These are phyloP conservation scores for Napeogenes sylphis DNA, from an alignment of 2,888 invertebrate genomes.

Conservation along the genomic window DNA sequence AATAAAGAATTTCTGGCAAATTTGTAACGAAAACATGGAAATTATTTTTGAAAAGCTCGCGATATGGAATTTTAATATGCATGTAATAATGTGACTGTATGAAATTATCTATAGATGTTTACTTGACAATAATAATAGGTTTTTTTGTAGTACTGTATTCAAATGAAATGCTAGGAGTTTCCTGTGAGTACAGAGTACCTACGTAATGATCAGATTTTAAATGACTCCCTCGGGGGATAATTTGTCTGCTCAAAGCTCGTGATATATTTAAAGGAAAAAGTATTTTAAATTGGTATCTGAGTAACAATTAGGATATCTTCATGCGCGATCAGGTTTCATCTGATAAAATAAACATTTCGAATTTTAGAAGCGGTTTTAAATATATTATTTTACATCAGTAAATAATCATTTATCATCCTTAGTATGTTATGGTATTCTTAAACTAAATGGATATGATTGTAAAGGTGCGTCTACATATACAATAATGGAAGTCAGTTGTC, in stretches of 20 bases:
- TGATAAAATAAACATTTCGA: not conserved
- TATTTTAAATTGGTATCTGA: slow-evolving; percentile 9
- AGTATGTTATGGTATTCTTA: too few species aligned
- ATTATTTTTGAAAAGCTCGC: too few species aligned
- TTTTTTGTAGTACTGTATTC: not conserved
- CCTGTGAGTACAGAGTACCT: not conserved
- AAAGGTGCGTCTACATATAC: too few species aligned
- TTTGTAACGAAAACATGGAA: slow-evolving; percentile 9
- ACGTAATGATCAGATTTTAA: slow-evolving; percentile 14
- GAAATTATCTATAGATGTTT: too few species aligned
- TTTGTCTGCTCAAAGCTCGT: slow-evolving; percentile 26
- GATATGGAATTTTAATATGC: too few species aligned
- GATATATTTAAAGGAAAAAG: slow-evolving; percentile 17
- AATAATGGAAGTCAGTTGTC: not conserved
- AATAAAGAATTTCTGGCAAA: slow-evolving; percentile 12
- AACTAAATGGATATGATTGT: too few species aligned
- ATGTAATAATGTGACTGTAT: too few species aligned
- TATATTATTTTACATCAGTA: too few species aligned
- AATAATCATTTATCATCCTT: too few species aligned
- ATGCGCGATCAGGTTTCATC: slow-evolving; percentile 18
- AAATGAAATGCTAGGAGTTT: too few species aligned
- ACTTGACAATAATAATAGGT: too few species aligned
- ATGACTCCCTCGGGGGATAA: slow-evolving; percentile 23
- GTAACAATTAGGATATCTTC: slow-evolving; percentile 29
- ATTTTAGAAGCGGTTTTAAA: not conserved